Evolutionary conservation across 2,113 vertebrate species (phyloP), one percentile per base, ranked within the genome.

Genomic region (Thalassarche chlororhynchos): DNA sequence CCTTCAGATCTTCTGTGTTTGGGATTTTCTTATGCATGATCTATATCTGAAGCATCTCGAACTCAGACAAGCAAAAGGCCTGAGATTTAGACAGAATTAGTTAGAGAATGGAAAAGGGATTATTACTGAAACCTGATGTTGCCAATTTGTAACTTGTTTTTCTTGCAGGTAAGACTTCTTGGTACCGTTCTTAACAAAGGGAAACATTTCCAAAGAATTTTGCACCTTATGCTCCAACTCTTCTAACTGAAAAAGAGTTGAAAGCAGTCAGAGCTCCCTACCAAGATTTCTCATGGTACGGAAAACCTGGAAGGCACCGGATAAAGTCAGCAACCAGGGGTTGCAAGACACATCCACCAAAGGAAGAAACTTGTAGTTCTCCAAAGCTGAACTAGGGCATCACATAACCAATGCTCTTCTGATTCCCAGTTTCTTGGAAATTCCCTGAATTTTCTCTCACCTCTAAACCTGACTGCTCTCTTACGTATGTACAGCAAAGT

Each of bases 51-150:
- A 89, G 20, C 36, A 80, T 61, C 92, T 93, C 47, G 68, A 81
- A 93, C 9, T 31, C 58, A 77, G 88, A 85, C 71, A 87, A 93
- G 47, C 6, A 66, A 93, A 93, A 89, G 52, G 54, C 65, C 42
- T 60, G 65, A 93, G 92, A 96, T 69, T 94, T 95, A 95, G 83
- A 36, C 0, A 34, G 93, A 93, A 83, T 96, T 96, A 96, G 58
- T 68, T 58, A 79, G 40, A 93, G 77, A 92, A 92, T 97, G 71
- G 74, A 81, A 87, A 69, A 95, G 46, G 62, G 62, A 86, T 96
- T 95, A 87, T 91, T 79, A 61, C 29, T 79, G 89, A 91, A 94
- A 95, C 54, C n/a, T 80, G 82, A 76, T 96, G 89, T 85, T 93
- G 62, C 87, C 49, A 77, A 36, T 80, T 93, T 82, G 49, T 80